Base-by-base conservation (phyloP, 2,113 vertebrate genomes). In the Epinephelus moara region DNA sequence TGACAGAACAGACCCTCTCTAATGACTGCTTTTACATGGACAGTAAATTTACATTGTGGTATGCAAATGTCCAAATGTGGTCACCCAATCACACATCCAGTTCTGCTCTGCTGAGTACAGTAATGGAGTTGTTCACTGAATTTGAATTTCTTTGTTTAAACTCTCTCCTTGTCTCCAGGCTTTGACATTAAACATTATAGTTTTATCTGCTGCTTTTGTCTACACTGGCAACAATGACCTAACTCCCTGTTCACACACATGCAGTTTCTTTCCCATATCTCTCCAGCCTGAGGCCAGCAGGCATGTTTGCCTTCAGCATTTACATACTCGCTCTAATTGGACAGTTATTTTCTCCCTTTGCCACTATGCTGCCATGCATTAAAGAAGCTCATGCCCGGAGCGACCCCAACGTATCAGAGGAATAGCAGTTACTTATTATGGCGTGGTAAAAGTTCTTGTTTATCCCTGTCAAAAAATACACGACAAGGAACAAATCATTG, bases 311-410 rank as follows among this genome's bases (percentile, higher is more conserved):
- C 19, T 53, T 17, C 4, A 27, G 68, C 33, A 71, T 25, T 45
- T 18, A 56, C 37, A 59, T 14, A 7, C 37, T 47, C 55, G 5
- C 23, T 45, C 55, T 59, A 40, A 60, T 72, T 47, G 55, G 70
- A 4, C 33, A 18, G 70, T 60, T 72, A 59, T 59, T 59, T 59
- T 72, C 17, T 72, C 11, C 15, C 55, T 27, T 72, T 56, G 52
- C 30, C 13, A 15, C 68, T 56, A 11, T 56, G 18, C 37, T 56
- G 27, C 67, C 18, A 11, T n/a, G 61, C 61, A 66, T 17, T 25
- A 1, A 47, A 25, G n/a, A 25, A 4, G 17, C 17, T 61, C 17
- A 61, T 47, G n/a, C n/a, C 12, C 0, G 21, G 37, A 42, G 11
- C 2, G 3, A 61, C 14, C 27, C 17, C 2, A 17, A 33, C 6